Evolutionary conservation across 2,888 invertebrate genomes (phyloP), one percentile per base, ranked within the genome.

Genomic region (Rhodophaea formosa): DNA sequence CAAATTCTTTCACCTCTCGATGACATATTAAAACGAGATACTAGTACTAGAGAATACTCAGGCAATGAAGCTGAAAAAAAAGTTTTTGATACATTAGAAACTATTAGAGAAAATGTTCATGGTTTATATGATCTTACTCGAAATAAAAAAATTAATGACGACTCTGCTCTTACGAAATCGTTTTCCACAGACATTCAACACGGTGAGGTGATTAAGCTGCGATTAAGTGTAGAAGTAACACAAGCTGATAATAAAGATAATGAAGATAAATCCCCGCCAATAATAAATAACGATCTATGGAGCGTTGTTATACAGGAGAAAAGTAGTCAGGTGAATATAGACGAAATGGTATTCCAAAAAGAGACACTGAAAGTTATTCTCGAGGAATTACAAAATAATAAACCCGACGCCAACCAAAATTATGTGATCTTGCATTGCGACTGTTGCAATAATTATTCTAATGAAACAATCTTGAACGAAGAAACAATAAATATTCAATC

Each of bases 221-320:
- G 76, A 62, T 61, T 87, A 7, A 76, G 75, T 42, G 77, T 87
- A 59, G 74, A 84, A 66, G 63, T 86, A 14, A 70, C 69, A 59
- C 74, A 72, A 53, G 63, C 59, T 16, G 57, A 63, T n/a, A 63
- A 58, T 16, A n/a, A 57, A 3, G 44, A 43, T 14, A 42, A 42
- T n/a, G 39, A 2, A 23, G 10, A 56, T 8, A 16, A 8, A 59
- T 45, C 23, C 30, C 47, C 29, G 15, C 53, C 43, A 51, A 1
- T 35, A 12, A 58, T 10, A 64, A 55, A 16, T 51, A 62, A 15
- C 61, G 52, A 8, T 72, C n/a, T 39, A 67, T 5, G 14, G 61
- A 52, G 59, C 59, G 35, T 60, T 71, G 8, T 16, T 39, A 44
- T 70, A 17, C 56, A 60, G n/a, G 77, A 77, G 56, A 75, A 75